phyloP scores from a whole-genome alignment of 2,113 vertebrate genomes.

The Rostratula benghalensis region DNA sequence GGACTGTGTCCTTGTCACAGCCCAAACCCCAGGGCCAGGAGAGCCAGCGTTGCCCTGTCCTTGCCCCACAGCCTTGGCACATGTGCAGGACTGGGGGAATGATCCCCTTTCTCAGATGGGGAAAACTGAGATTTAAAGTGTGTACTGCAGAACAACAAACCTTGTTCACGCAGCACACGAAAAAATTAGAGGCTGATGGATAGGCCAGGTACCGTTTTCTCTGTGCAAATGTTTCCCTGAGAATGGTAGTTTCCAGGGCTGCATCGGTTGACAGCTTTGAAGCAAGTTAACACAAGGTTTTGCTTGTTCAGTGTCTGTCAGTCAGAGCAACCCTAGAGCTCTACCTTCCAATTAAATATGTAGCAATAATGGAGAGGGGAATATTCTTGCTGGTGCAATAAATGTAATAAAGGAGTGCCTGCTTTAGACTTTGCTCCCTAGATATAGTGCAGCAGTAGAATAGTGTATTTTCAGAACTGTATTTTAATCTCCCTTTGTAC shows the following conservation, averaged over 20 bases:
- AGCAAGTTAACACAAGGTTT: not conserved
- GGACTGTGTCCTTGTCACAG: not conserved
- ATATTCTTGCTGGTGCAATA: not conserved
- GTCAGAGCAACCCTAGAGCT: not conserved
- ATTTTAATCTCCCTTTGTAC: not conserved
- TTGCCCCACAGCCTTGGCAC: not conserved
- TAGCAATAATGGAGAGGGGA: not conserved
- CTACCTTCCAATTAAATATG: not conserved
- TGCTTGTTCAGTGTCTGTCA: not conserved
- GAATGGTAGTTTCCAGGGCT: not conserved
- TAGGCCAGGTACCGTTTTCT: not conserved
- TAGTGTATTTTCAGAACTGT: not conserved
- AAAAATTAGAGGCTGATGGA: not conserved
- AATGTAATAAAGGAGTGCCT: not conserved
- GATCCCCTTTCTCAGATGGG: not conserved
- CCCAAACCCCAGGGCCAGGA: not conserved
- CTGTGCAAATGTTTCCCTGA: not conserved
- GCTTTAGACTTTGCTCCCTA: not conserved
- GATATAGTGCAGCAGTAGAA: not conserved
- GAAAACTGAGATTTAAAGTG: not conserved
- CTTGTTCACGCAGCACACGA: not conserved
- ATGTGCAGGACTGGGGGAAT: rapidly evolving
- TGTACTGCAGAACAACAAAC: not conserved
- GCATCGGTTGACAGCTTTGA: not conserved
- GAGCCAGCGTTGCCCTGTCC: not conserved